phyloP scores from a whole-genome alignment of 2,888 invertebrate genomes.

The Hirtodrosophila confusa region DNA sequence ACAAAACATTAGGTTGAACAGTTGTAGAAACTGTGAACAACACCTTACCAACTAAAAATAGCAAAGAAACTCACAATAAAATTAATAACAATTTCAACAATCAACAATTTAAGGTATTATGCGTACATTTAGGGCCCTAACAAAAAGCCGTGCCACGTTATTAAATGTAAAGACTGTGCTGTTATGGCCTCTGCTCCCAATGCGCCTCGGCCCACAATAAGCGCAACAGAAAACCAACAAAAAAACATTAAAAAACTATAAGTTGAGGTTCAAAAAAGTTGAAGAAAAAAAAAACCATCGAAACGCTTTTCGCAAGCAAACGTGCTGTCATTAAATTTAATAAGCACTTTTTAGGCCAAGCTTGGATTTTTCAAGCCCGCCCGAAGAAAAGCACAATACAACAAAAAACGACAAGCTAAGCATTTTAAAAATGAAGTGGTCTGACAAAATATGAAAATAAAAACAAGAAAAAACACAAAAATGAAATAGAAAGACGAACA shows the following conservation, averaged over 20 bases:
- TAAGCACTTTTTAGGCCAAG: constrained; percentile 79
- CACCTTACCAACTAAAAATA: too few relatives aligned
- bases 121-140: constrained; percentile 27
- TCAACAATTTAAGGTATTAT: constrained; percentile 47
- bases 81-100: constrained; percentile 55
- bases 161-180: constrained; percentile 68
- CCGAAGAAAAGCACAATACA: constrained; percentile 46
- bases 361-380: constrained; percentile 66
- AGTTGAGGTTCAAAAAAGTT: constrained; percentile 41
- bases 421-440: constrained; percentile 62
- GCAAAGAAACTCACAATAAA: constrained; percentile 31
- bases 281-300: constrained; percentile 36
- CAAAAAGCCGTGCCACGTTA: constrained; percentile 63
- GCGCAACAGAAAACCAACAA: constrained; percentile 20
- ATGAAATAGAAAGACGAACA: constrained; percentile 18
- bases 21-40: background rate
- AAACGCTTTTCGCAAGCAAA: constrained; percentile 77
- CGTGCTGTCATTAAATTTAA: constrained; percentile 81
- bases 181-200: constrained; percentile 70
- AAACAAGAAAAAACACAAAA: constrained; percentile 18
- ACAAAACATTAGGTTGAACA: too few relatives aligned
- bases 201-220: constrained; percentile 55
- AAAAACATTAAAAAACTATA: constrained; percentile 33
- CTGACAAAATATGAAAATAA: constrained; percentile 62
- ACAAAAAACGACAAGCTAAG: constrained; percentile 35